Percentiles rank a stretch among this genome's conserved stretches.
These are phyloP conservation scores for Arrhamphus sclerolepis DNA, from an alignment of 2,797 vertebrate species.

Conservation along the genomic window DNA sequence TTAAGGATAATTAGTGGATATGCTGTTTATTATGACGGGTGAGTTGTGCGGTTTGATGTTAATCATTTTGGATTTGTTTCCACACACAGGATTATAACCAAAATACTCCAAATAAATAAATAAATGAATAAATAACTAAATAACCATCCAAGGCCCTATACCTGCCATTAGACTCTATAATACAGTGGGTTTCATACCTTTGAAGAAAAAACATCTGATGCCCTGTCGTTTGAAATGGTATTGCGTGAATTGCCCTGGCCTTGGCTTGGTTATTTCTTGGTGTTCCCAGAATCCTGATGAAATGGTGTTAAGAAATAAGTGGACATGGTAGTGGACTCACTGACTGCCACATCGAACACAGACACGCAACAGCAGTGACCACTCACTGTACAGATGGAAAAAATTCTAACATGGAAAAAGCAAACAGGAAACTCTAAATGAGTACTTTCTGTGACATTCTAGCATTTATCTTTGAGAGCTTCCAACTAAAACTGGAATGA, in stretches of 20 bases:
- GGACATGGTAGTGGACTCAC: background rate
- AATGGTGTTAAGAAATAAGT: background rate
- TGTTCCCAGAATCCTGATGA: conserved; percentile 6
- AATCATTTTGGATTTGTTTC: too few relatives aligned
- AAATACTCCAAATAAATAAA: too few relatives aligned
- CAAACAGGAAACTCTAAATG: conserved; percentile 8
- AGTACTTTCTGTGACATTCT: background rate
- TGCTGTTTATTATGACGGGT: too few relatives aligned
- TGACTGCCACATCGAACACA: background rate
- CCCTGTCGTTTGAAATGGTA: conserved; percentile 1
- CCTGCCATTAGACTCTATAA: background rate
- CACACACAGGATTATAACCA: too few relatives aligned
- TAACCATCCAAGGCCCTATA: too few relatives aligned
- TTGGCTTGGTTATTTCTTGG: conserved; percentile 2
- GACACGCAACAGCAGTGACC: background rate
- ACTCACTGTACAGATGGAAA: conserved; percentile 14
- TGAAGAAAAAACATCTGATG: conserved; percentile 8
- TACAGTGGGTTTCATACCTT: background rate
- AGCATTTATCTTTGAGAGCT: conserved; percentile 10
- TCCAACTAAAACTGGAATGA: background rate
- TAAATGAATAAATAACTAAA: too few relatives aligned
- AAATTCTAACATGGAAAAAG: conserved; percentile 4
- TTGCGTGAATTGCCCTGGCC: background rate
- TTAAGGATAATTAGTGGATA: too few relatives aligned
- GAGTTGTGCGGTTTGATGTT: too few relatives aligned